Evolutionary conservation across 1,140 invertebrate species (phyloP), one percentile per base, ranked within the genome.

Genomic region (Cotesia vestalis): DNA sequence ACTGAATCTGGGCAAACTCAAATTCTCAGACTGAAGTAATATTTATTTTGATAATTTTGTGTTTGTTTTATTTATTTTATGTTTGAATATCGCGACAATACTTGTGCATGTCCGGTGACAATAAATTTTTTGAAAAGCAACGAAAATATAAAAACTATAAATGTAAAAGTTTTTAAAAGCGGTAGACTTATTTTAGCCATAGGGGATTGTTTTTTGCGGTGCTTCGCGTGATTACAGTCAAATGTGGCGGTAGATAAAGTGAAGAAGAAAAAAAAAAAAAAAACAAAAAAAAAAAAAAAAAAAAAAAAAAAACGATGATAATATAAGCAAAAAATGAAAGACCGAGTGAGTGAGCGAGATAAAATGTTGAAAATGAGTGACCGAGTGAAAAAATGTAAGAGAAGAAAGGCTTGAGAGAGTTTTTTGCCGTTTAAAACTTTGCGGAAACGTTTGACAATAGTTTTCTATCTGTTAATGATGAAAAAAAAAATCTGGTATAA

Each of bases 391-490:
- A 8, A 51, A 55, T 55, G 53, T 4, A 62, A 66, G 36, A 12
- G 17, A 69, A 36, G 66, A 61, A 67, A 60, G 72, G 67, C 36
- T 60, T 69, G 67, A 69, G 57, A 69, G 67, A 38, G 55, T 38
- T 69, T 46, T 46, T 46, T 59, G 38, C 51, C 51, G 9, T 61
- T 55, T 14, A 17, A 55, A 61, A 57, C 51, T 73, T 59, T 69
- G 27, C 40, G 52, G 35, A 53, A 62, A 73, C 11, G 66, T 75
- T 72, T 69, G 61, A 63, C 46, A 73, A 53, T 78, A 78, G 73
- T 79, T 77, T 80, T 77, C 78, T 78, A 55, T 17, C 53, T 17
- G 53, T 55, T 55, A 55, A 55, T 55, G 53, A 55, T 55, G 53
- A 55, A 5, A n/a, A 17, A 55, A 55, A 14, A 17, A 17, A 55